Percentiles rank a stretch among this genome's conserved stretches.
Conservation (phyloP, 2,113 vertebrate genomes). For the Gymnobelideus leadbeateri region DNA sequence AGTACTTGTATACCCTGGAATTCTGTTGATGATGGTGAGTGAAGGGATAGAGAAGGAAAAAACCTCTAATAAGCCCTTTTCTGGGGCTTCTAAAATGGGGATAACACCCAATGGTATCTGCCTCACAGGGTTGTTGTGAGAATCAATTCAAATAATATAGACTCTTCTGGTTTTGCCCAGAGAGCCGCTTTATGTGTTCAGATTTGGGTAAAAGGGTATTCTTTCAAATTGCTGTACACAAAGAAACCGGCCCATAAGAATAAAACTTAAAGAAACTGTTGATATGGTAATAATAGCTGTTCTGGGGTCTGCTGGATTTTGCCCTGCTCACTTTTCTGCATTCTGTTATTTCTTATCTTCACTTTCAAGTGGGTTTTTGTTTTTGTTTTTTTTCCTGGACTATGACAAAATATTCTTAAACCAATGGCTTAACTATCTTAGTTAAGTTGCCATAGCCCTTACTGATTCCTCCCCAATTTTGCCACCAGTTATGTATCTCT, state of each 20-base stretch:
- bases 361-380: not conserved
- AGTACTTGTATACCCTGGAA: not conserved
- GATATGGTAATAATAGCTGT: not conserved
- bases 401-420: conserved; percentile 11
- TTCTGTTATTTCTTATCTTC: conserved; percentile 5
- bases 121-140: not conserved
- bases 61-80: not conserved
- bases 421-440: not conserved
- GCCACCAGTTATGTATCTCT: not conserved
- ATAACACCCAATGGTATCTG: not conserved
- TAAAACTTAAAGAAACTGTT: conserved; percentile 15
- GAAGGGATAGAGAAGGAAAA: not conserved
- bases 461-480: not conserved
- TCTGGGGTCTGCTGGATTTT: conserved; percentile 5
- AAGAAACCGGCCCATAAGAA: not conserved
- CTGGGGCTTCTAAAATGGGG: not conserved
- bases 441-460: not conserved
- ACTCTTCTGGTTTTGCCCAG: not conserved
- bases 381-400: conserved; percentile 55
- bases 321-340: conserved; percentile 13
- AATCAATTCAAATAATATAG: not conserved
- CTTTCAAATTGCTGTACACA: not conserved
- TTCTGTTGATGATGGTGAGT: not conserved
- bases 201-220: too few relatives aligned
- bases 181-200: not conserved